These are phyloP conservation scores for Augochlorella aurata DNA, from an alignment of 2,888 invertebrate species.

Conservation along the genomic window DNA sequence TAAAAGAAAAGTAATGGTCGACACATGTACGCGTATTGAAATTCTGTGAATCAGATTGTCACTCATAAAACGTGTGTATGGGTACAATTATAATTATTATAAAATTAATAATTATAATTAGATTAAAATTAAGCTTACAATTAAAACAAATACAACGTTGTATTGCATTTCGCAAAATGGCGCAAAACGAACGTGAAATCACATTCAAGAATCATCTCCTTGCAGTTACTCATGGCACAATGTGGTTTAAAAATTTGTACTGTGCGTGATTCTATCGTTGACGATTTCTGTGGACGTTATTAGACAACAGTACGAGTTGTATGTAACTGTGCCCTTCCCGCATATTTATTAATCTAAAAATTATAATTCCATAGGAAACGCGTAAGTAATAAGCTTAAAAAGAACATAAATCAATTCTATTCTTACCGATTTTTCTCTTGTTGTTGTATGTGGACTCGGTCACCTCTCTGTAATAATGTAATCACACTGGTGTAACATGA, in stretches of 20 bases:
- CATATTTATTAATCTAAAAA: slow-evolving; percentile 74
- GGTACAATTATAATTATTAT: background rate
- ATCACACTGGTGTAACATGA: slow-evolving; percentile 78
- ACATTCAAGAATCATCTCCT: background rate
- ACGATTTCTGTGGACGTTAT: slow-evolving; percentile 63
- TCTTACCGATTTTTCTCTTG: slow-evolving; percentile 75
- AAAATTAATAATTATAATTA: slow-evolving; percentile 11
- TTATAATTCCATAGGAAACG: background rate
- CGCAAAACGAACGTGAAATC: background rate
- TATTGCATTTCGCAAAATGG: background rate
- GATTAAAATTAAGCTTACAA: background rate
- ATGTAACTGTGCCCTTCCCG: slow-evolving; percentile 78
- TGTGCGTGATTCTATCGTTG: background rate
- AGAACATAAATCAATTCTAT: background rate
- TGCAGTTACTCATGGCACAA: slow-evolving; percentile 36
- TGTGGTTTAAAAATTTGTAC: background rate
- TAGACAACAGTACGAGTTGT: slow-evolving; percentile 74
- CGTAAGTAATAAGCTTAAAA: background rate
- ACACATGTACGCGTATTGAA: background rate
- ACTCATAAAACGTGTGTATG: background rate
- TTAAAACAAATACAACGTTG: slow-evolving; percentile 3
- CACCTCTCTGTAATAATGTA: slow-evolving; percentile 70
- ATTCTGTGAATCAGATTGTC: slow-evolving; percentile 4
- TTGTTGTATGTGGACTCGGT: slow-evolving; percentile 76
- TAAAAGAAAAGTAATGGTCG: background rate